Percentiles rank a stretch among this genome's conserved stretches.
Conservation (phyloP, 2,888 invertebrate genomes). For the Drosophila kanekoi region DNA sequence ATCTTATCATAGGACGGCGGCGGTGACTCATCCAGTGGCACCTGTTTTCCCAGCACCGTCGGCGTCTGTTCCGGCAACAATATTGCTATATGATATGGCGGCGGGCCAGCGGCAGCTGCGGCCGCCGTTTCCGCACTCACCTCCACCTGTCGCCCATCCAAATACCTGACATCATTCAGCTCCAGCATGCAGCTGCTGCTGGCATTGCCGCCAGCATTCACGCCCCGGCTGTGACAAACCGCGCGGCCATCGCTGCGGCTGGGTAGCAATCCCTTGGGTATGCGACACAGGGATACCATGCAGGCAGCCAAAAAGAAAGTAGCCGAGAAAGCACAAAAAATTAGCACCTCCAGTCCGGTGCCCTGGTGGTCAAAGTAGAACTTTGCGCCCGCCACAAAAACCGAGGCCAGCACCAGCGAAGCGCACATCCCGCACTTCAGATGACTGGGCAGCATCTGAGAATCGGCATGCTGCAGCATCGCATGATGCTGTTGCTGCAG, state of each 20-base stretch:
- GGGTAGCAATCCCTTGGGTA: constrained; percentile 84
- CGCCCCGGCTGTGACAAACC: constrained; percentile 69
- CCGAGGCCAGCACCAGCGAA: constrained; percentile 89
- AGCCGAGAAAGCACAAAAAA: constrained; percentile 88
- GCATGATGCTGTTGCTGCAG: constrained; percentile 70
- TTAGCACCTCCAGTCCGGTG: constrained; percentile 87
- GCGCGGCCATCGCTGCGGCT: constrained; percentile 61
- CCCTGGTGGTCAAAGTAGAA: constrained; percentile 90
- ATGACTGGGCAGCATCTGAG: constrained; percentile 85
- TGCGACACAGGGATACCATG: constrained; percentile 88
- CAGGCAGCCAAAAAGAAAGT: constrained; percentile 88
- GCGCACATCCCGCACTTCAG: constrained; percentile 90
- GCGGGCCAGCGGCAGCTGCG: constrained; percentile 86
- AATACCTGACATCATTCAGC: constrained; percentile 60
- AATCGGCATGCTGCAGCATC: constrained; percentile 70
- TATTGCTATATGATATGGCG: constrained; percentile 94
- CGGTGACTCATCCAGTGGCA: constrained; percentile 86
- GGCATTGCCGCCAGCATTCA: constrained; percentile 39
- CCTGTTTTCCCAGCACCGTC: constrained; percentile 66
- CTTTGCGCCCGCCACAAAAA: constrained; percentile 90
- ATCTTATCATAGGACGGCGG: constrained; percentile 92
- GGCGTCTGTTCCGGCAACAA: constrained; percentile 87
- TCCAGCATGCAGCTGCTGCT: constrained; percentile 55
- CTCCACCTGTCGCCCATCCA: constrained; percentile 56
- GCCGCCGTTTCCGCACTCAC: constrained; percentile 62